Evolutionary conservation across 2,888 invertebrate genomes (phyloP), one percentile per base, ranked within the genome.

Genomic region (Ophioninae sp.): DNA sequence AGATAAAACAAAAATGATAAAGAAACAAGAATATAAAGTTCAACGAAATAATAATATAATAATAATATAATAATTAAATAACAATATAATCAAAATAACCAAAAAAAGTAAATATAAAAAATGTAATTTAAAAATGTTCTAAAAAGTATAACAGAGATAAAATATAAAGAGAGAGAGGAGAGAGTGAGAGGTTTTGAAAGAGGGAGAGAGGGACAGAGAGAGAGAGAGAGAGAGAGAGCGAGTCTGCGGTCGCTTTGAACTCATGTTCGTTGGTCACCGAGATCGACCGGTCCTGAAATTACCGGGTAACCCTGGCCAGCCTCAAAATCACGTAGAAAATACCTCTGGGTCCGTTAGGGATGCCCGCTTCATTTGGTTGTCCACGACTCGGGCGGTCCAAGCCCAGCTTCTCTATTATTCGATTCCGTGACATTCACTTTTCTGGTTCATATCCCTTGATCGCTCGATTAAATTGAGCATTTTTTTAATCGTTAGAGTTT

Each of bases 161-260:
- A 30, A 30, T 30, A 30, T 30, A 30, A 30, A 30, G 30, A 30
- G 30, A 30, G 3, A 30, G 30, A 30, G 30, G 30, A 30, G 30
- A 30, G 3, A 30, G 30, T 2, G 30, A 30, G 30, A 30, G 30
- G 3, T 30, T 30, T 30, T 30, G 30, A 30, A 3, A 30, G 30
- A 30, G 30, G 30, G 30, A 30, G n/a, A n/a, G n/a, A n/a, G n/a
- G n/a, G n/a, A n/a, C n/a, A n/a, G n/a, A n/a, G n/a, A n/a, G n/a
- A n/a, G 44, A 50, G 20, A 39, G 68, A 17, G 50, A 23, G 21
- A 13, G 50, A 17, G 20, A 39, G 65, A 65, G 41, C 64, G 62
- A 37, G 69, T 79, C 57, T 57, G 72, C 62, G 62, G 65, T 68
- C 62, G 68, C 68, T 74, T 69, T 80, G 59, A 75, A 39, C 80